Conservation (phyloP, 1,140 invertebrate species). For the Bilobella aurantiaca region DNA sequence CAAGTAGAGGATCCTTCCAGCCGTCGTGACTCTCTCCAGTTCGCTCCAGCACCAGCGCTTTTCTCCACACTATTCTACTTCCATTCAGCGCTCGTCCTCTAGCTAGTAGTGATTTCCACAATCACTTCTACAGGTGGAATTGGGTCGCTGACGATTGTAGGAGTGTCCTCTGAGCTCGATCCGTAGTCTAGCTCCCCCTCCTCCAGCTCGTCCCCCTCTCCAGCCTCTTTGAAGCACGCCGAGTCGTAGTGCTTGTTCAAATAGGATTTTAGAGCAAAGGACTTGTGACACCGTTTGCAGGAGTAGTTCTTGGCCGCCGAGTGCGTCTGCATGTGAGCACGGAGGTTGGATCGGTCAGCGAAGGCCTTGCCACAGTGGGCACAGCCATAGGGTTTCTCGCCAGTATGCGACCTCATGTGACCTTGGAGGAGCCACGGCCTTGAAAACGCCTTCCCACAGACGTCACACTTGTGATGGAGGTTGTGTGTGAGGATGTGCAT, state of each 20-base stretch:
- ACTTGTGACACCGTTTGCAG: constrained; percentile 79
- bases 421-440: constrained; percentile 92
- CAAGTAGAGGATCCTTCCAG: background rate
- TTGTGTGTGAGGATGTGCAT: constrained; percentile 94
- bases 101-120: constrained; percentile 24
- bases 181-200: background rate
- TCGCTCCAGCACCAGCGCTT: background rate
- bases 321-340: constrained; percentile 99
- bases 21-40: background rate
- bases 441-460: constrained; percentile 92
- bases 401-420: constrained; percentile 55
- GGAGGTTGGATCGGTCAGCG: constrained; percentile 70
- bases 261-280: constrained; percentile 93
- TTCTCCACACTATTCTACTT: background rate
- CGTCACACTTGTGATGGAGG: constrained; percentile 77
- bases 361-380: constrained; percentile 60
- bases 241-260: constrained; percentile 94
- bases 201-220: background rate
- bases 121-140: constrained; percentile 19
- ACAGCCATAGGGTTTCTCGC: constrained; percentile 60
- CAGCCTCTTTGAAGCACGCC: constrained; percentile 57
- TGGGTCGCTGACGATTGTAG: background rate
- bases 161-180: background rate
- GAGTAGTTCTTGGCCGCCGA: constrained; percentile 79
- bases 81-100: no score